Base-by-base conservation (phyloP, 1,140 invertebrate genomes). In the Berghia stephanieae region DNA sequence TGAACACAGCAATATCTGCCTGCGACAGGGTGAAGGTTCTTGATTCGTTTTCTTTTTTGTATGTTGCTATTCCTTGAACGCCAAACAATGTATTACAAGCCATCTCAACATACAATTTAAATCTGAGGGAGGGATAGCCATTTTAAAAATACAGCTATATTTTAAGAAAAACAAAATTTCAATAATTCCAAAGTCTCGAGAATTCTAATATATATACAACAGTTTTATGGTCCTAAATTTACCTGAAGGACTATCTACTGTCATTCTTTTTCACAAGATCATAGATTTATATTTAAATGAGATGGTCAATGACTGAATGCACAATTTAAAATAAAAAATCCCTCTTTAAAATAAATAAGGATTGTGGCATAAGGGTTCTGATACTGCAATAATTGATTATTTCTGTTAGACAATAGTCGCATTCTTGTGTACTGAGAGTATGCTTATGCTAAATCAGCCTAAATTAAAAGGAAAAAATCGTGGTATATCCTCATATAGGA, bases 81-180 rank as follows among this genome's bases (percentile, higher is more conserved):
- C 91, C 91, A 82, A 91, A 89, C 79, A 91, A 78, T 31, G 84
- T 84, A 81, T 91, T 91, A 80, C 90, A 91, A 1, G 91, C 90
- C 90, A 91, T 91, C 85, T 92, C 91, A 73, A 91, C 80, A 78
- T 90, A 91, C 38, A 89, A 82, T 0, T 78, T 81, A 3, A 84
- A 80, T 24, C 88, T 88, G 79, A 40, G 75, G 75, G 13, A 76
- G 13, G 57, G 38, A 10, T 16, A 31, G 40, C 10, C 8, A 18
- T 27, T 18, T 27, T 21, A 21, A 24, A 24, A 68, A 68, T 4
- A 36, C 36, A 68, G 5, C 36, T 10, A 18, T 63, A 63, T 13
- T 10, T 10, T 16, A 68, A 68, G 16, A 36, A 31, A 68, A 31
- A 68, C 24, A 13, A 63, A 63, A 63, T 63, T 63, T 24, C 10